phyloP scores from a whole-genome alignment of 2,797 vertebrate genomes.

The Peromyscus attwateri region DNA sequence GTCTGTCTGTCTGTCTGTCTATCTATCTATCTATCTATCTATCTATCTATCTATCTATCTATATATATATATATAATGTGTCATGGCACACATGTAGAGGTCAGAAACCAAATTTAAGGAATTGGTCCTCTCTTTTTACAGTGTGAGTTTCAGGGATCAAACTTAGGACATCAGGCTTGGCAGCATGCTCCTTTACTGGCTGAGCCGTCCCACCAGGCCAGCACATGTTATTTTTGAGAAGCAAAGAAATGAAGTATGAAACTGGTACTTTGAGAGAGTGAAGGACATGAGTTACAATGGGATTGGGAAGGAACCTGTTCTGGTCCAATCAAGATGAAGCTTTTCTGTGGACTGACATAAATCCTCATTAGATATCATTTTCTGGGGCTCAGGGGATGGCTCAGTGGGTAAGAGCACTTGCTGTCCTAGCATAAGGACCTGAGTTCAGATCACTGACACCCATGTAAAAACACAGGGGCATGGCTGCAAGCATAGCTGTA shows the following conservation, averaged over 20 bases:
- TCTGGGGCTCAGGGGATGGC: neutral
- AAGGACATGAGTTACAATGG: rapidly evolving
- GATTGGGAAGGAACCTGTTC: neutral
- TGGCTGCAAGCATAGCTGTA: neutral
- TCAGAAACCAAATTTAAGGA: neutral
- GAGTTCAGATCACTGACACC: neutral
- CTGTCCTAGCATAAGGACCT: neutral
- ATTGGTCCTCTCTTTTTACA: too few relatives aligned
- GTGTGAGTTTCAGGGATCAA: too few relatives aligned
- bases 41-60: neutral
- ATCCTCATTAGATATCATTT: neutral
- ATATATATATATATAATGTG: neutral
- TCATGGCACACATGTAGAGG: neutral
- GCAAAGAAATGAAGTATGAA: neutral
- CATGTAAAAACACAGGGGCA: neutral
- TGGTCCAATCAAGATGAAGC: neutral
- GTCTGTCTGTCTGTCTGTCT: neutral
- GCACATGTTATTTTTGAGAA: neutral
- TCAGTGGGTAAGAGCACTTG: neutral
- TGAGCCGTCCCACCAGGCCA: neutral
- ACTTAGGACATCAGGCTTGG: neutral
- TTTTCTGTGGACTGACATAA: rapidly evolving
- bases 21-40: too few relatives aligned
- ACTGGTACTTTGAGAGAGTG: neutral
- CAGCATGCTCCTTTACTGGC: neutral